A percentile compares a stretch with the other conserved stretches of the same genome.
Conservation (phyloP, 2,888 invertebrate genomes). For the Villa cingulata region DNA sequence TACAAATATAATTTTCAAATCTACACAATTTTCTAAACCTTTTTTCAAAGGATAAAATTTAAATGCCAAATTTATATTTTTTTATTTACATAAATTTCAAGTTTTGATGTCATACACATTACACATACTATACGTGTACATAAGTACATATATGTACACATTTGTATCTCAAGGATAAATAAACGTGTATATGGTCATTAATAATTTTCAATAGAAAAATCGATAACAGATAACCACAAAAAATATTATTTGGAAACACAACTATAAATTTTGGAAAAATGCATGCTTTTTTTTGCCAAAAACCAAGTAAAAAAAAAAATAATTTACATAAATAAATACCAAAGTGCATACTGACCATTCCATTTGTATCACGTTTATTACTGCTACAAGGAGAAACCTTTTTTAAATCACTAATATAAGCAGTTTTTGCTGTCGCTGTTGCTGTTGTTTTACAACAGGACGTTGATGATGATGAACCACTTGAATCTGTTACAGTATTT, state of each 20-base stretch:
- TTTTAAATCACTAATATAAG: constrained; percentile 1
- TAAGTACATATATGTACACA: too few relatives aligned
- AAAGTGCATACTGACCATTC: constrained; percentile 16
- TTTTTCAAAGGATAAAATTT: too few relatives aligned
- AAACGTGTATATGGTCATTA: too few relatives aligned
- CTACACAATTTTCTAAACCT: too few relatives aligned
- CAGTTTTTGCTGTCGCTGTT: neutral
- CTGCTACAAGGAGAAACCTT: constrained; percentile 3
- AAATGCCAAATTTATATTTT: too few relatives aligned
- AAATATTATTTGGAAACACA: neutral
- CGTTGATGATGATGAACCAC: neutral
- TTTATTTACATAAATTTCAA: too few relatives aligned
- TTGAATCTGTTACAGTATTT: neutral
- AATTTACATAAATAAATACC: neutral
- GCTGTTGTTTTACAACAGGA: neutral
- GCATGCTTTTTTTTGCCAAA: neutral
- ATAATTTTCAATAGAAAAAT: neutral
- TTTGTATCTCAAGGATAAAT: too few relatives aligned
- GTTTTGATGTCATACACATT: too few relatives aligned
- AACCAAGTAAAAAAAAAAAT: constrained; percentile 5
- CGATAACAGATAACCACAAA: neutral
- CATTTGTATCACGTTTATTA: constrained; percentile 17
- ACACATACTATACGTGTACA: too few relatives aligned
- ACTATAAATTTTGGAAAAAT: neutral
- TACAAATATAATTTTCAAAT: too few relatives aligned